A percentile compares a stretch with the other conserved stretches of the same genome.
Conservation (phyloP, 2,113 vertebrate species). For the Oncorhynchus kisutch region DNA sequence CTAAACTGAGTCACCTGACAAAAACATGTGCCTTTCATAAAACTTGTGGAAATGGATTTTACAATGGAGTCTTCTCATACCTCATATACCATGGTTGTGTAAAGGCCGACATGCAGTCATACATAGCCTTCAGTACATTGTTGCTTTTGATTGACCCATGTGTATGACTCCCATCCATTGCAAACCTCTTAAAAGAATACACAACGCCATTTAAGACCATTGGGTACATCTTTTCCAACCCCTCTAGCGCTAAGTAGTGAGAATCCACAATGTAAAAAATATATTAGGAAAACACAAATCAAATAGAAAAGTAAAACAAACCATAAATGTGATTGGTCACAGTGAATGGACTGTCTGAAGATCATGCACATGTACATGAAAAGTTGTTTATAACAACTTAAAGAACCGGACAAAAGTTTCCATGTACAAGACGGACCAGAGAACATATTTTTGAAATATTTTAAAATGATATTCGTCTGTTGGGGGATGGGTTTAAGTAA, state of each 20-base stretch:
- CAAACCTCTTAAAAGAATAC: slow-evolving; percentile 74
- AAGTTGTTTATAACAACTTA: slow-evolving; percentile 90
- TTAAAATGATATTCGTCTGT: slow-evolving; percentile 92
- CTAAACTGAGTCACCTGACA: slow-evolving; percentile 55
- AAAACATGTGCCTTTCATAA: slow-evolving; percentile 22
- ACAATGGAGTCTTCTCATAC: slow-evolving; percentile 62
- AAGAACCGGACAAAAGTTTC: slow-evolving; percentile 79
- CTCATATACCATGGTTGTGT: neutral
- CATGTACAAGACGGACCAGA: slow-evolving; percentile 90
- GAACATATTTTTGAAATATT: slow-evolving; percentile 79
- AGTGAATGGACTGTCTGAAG: slow-evolving; percentile 55
- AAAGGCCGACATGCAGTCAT: neutral
- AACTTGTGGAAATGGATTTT: slow-evolving; percentile 51
- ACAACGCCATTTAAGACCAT: slow-evolving; percentile 39
- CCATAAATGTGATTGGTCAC: slow-evolving; percentile 13
- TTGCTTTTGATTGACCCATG: neutral
- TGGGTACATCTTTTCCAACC: slow-evolving; percentile 57
- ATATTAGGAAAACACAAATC: slow-evolving; percentile 29
- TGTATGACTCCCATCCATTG: slow-evolving; percentile 63
- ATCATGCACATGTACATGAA: slow-evolving; percentile 90
- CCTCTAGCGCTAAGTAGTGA: neutral
- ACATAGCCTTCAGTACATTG: neutral
- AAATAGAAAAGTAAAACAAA: slow-evolving; percentile 47
- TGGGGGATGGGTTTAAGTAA: neutral
- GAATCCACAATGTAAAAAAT: neutral